Evolutionary conservation across 2,888 invertebrate species (phyloP).

Genomic region (Drosophila nigricruria): DNA sequence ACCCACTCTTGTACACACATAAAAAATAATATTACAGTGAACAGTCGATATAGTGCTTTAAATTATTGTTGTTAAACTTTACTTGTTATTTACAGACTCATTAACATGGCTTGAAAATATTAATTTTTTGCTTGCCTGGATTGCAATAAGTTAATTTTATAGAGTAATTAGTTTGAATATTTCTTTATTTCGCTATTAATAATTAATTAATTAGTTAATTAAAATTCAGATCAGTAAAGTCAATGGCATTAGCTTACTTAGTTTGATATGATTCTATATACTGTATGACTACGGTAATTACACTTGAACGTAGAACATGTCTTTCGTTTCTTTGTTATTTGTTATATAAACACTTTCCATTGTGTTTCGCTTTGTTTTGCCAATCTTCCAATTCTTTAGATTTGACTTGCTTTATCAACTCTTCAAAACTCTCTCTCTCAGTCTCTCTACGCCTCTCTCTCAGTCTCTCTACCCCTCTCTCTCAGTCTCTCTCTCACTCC

Average conservation of each 20-base stretch:
- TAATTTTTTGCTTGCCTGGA: not conserved
- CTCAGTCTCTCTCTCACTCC: not conserved
- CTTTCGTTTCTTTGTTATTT: not conserved
- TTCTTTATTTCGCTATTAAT: too few species aligned
- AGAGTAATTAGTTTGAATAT: not conserved
- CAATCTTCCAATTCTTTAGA: slow-evolving; percentile 2
- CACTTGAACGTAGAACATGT: not conserved
- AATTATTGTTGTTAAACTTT: not conserved
- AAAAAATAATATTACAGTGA: not conserved
- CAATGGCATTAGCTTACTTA: not conserved
- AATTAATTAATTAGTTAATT: not conserved
- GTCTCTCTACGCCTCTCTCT: not conserved
- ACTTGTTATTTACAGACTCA: not conserved
- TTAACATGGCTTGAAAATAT: not conserved
- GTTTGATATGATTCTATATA: not conserved
- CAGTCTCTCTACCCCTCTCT: not conserved
- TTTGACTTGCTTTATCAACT: slow-evolving; percentile 8
- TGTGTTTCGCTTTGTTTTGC: slow-evolving; percentile 10
- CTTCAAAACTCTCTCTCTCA: not conserved
- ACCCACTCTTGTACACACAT: not conserved
- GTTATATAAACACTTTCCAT: slow-evolving; percentile 1
- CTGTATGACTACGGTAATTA: not conserved
- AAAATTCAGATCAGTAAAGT: not conserved
- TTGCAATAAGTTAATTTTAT: not conserved
- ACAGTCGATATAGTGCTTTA: not conserved